Conservation (phyloP, 2,797 vertebrate genomes). For the Podargus strigoides region DNA sequence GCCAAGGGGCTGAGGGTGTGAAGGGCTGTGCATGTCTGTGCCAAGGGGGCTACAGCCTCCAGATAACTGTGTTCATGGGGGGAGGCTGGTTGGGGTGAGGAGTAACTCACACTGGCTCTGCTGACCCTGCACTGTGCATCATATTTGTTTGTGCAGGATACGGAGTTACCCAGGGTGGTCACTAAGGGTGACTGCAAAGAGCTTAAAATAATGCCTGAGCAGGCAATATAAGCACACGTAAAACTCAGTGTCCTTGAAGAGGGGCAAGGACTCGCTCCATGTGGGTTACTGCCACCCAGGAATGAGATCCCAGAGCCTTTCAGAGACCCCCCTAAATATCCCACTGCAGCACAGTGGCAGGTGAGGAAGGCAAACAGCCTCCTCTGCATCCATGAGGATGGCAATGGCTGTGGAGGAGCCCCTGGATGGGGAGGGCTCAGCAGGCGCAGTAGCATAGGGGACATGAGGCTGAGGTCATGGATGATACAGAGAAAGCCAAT, state of each 20-base stretch:
- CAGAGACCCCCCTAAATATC: neutral
- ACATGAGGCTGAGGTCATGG: neutral
- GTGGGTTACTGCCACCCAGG: neutral
- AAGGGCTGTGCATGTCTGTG: neutral
- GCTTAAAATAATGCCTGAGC: neutral
- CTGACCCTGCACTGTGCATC: too few relatives aligned
- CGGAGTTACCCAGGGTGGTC: neutral
- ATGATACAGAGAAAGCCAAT: neutral
- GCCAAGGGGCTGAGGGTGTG: accelerated
- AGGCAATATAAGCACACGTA: neutral
- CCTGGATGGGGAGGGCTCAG: neutral
- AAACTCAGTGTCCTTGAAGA: neutral
- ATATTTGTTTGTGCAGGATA: neutral
- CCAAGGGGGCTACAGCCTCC: neutral
- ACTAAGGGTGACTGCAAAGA: neutral
- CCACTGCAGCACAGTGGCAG: accelerated
- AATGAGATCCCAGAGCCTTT: neutral
- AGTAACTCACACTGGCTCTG: neutral
- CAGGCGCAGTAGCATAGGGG: accelerated
- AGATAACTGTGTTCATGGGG: accelerated
- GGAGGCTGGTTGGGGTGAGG: neutral
- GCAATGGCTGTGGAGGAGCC: neutral
- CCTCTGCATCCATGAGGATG: accelerated
- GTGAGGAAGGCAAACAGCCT: neutral
- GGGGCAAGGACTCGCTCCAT: neutral